Evolutionary conservation across 2,888 invertebrate species (phyloP).

Genomic region (Campaea margaritaria): DNA sequence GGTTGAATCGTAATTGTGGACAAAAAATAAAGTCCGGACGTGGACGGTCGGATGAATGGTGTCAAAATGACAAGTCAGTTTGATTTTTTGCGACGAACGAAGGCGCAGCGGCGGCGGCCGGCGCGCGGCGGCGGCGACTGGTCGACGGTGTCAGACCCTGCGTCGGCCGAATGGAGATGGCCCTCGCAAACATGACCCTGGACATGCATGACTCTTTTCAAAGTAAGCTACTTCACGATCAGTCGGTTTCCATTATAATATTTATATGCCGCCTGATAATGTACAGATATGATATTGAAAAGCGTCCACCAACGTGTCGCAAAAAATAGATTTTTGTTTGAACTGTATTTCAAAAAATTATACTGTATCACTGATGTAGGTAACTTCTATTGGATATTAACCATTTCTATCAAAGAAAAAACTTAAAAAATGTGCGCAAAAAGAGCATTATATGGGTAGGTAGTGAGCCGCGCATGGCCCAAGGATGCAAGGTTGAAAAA

Average conservation of each 20-base stretch:
- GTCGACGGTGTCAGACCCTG: constrained; percentile 57
- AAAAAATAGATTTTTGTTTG: not conserved
- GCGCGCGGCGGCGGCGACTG: constrained; percentile 65
- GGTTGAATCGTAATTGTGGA: constrained; percentile 14
- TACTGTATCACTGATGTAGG: constrained; percentile 39
- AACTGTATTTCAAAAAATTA: not conserved
- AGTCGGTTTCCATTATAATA: too few relatives aligned
- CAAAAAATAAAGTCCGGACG: constrained; percentile 62
- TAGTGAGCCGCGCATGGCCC: not conserved
- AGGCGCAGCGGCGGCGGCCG: too few relatives aligned
- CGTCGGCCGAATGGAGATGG: constrained; percentile 38
- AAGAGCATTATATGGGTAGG: constrained; percentile 1
- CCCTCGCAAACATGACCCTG: not conserved
- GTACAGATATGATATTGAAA: too few relatives aligned
- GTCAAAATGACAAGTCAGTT: constrained; percentile 81
- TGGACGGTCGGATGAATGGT: constrained; percentile 75
- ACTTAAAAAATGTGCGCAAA: not conserved
- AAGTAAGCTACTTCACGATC: too few relatives aligned
- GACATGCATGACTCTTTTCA: not conserved
- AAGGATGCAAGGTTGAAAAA: constrained; percentile 1
- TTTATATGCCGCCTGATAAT: too few relatives aligned
- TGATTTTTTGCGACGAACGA: constrained; percentile 67
- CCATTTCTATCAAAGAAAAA: constrained; percentile 2
- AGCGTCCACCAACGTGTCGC: too few relatives aligned
- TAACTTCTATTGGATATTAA: constrained; percentile 15